phyloP scores from a whole-genome alignment of 35 echinoderm and acorn worm genomes.

The Heliocidaris erythrogramma region DNA sequence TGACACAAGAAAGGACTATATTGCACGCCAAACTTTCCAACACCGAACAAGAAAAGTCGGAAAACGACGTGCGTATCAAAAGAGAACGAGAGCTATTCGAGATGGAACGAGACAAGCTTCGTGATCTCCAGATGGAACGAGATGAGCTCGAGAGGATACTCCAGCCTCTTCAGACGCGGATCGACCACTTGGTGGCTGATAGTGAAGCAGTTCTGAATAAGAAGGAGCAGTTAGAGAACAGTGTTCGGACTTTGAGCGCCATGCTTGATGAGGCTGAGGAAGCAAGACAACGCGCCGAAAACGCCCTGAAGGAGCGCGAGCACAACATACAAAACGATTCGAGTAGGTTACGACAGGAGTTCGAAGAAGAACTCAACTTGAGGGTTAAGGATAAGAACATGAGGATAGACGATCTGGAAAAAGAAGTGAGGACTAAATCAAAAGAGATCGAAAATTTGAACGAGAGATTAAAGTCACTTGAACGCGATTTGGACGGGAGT shows the following conservation, averaged over 20 bases:
- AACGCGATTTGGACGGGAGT: slow-evolving; percentile 9
- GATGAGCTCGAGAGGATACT: slow-evolving; percentile 73
- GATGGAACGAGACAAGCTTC: slow-evolving; percentile 49
- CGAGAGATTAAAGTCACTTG: slow-evolving; percentile 46
- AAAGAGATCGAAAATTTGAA: slow-evolving; percentile 63
- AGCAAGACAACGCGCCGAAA: slow-evolving; percentile 56
- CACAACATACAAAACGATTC: slow-evolving; percentile 49
- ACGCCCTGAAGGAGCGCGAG: slow-evolving; percentile 52
- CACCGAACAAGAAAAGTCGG: slow-evolving; percentile 67
- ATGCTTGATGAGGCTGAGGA: slow-evolving; percentile 64
- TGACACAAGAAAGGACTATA: slow-evolving; percentile 77
- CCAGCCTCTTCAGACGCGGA: slow-evolving; percentile 54
- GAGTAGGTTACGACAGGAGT: slow-evolving; percentile 47
- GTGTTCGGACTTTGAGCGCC: slow-evolving; percentile 57
- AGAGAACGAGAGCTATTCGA: slow-evolving; percentile 69
- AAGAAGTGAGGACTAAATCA: slow-evolving; percentile 63
- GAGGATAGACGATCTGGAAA: slow-evolving; percentile 54
- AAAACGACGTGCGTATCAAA: slow-evolving; percentile 60
- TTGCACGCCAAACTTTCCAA: slow-evolving; percentile 74
- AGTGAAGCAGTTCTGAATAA: slow-evolving; percentile 62
- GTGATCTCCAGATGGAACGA: slow-evolving; percentile 57
- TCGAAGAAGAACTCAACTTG: slow-evolving; percentile 44
- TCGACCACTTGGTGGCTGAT: slow-evolving; percentile 58
- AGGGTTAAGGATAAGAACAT: slow-evolving; percentile 62
- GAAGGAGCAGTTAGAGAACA: slow-evolving; percentile 65